phyloP scores from a whole-genome alignment of 2,888 invertebrate genomes.

The Plebejus anna region DNA sequence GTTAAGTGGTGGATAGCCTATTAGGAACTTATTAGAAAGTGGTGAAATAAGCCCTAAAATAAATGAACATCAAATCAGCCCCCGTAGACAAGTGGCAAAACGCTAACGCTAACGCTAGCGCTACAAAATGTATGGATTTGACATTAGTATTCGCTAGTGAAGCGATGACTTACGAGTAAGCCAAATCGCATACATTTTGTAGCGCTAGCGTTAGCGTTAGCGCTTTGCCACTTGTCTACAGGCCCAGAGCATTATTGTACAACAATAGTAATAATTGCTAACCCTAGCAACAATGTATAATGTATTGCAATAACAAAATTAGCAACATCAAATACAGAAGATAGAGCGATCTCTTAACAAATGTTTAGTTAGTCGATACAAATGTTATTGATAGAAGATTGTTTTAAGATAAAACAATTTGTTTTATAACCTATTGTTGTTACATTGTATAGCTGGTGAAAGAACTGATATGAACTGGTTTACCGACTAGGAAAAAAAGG shows the following conservation, averaged over 20 bases:
- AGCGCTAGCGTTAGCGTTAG: no score
- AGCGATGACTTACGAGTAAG: no score
- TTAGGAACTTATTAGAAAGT: no score
- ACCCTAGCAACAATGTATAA: constrained; percentile 45
- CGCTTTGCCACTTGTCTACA: no score
- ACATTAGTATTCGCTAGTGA: no score
- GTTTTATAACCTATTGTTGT: constrained; percentile 10
- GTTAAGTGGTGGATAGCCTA: no score
- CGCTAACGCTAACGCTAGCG: no score
- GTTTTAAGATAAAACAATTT: constrained; percentile 39
- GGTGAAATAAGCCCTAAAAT: no score
- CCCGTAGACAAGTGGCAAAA: no score
- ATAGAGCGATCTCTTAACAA: constrained; percentile 32
- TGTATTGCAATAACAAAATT: constrained; percentile 47
- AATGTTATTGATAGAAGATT: constrained; percentile 41
- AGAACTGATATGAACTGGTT: background rate
- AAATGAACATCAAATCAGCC: no score
- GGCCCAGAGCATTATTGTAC: background rate
- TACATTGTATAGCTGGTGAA: background rate
- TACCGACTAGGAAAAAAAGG: background rate
- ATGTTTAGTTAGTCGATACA: constrained; percentile 39
- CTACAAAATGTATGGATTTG: no score
- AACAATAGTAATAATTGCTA: constrained; percentile 15
- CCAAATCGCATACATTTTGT: no score
- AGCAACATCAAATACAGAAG: constrained; percentile 41